Base-by-base conservation (phyloP, 2,797 vertebrate genomes). In the Etheostoma perlongum region DNA sequence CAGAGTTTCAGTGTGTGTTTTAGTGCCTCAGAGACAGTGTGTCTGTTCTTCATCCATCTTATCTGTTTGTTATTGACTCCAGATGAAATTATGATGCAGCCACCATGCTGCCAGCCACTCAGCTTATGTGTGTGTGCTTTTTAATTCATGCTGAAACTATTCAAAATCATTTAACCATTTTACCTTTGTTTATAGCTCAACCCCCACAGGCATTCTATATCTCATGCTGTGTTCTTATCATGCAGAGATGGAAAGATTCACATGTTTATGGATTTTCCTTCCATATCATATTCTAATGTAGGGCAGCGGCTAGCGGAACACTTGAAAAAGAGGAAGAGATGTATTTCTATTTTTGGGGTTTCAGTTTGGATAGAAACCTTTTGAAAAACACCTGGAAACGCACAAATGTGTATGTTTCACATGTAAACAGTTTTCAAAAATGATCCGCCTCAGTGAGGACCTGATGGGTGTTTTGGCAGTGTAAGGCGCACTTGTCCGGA, bases 31-130 rank as follows among this genome's bases (percentile, higher is more conserved):
- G 51, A 80, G 71, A 63, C 74, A 66, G 51, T 30, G 55, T 46
- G 75, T 85, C 86, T 88, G 87, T 73, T 72, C 61, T 82, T 63
- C 75, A 73, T 85, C 83, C 68, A 58, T 78, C 51, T 84, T 81
- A 87, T 87, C 85, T 9, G 58, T 67, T 76, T 69, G 67, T 84
- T 78, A 84, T 70, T 82, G 77, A 84, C 70, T 76, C 48, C 62
- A 83, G 79, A 85, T 85, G 69, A 78, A 85, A 90, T 85, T 81
- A 84, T 53, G 70, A 65, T 62, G 53, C 76, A 81, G 79, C 81
- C 61, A 53, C 76, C 78, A 80, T 69, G 74, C 62, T 83, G 61
- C 78, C 76, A 78, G 63, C 68, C 73, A 75, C 58, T 81, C 64
- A 68, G 70, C 51, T 68, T 75, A 36, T 58, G 63, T 44, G 48